Evolutionary conservation across 1,140 invertebrate species (phyloP), one percentile per base, ranked within the genome.

Genomic region (Drosophila tani): DNA sequence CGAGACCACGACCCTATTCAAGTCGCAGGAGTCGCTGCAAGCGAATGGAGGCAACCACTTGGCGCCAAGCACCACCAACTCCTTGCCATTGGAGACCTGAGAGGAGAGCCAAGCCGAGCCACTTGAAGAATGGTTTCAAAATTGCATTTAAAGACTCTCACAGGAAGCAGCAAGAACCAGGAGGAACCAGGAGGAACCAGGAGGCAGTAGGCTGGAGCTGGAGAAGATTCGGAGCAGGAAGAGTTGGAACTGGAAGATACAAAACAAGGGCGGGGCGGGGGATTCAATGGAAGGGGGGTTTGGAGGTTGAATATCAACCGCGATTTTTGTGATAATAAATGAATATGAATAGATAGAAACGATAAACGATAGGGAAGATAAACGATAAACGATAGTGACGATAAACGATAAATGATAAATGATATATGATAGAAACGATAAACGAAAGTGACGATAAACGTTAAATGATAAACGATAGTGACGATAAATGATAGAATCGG

Each of bases 271-370:
- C 21, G 29, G 15, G 46, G 38, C n/a, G 17, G 47, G 53, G 43
- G 2, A 5, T 46, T 32, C 27, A 74, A 29, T 15, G 12, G 27
- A 29, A 6, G 27, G 47, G 64, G 43, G 41, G 51, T 17, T 0
- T 11, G 45, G 29, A 32, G 27, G 49, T 43, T 65, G 27, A 66
- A 12, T 17, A 47, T 24, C 63, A 87, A 78, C 76, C 64, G 67
- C 64, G 66, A 66, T 50, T 76, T 86, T 87, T 87, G 83, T 87
- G 83, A 87, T 87, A 56, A 87, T 87, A 81, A 79, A 57, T 83
- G 81, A 83, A 83, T 83, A 83, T 76, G 81, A 70, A 70, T 70
- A 69, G 63, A 53, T 69, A 53, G 69, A 50, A 73, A 47, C 21
- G 60, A 58, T 77, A 77, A 53, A 35, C 29, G 50, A 35, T 35